Evolutionary conservation across 2,113 vertebrate species (phyloP).

Genomic region (Alexandromys fortis): DNA sequence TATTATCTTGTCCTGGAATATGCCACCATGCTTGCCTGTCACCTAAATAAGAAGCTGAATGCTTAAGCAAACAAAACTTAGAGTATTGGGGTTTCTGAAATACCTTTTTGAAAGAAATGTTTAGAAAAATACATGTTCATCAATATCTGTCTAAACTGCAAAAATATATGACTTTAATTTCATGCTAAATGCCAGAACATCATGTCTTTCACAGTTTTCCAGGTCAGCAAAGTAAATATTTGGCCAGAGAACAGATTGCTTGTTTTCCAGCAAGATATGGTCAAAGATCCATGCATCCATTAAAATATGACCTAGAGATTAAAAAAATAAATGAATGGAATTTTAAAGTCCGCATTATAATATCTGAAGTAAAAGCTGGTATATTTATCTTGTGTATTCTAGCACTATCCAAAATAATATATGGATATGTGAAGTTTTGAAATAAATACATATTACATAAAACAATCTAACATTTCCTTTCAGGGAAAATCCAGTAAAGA

Average conservation of each 20-base stretch:
- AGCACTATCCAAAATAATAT: background rate
- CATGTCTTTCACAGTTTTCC: background rate
- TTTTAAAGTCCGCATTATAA: background rate
- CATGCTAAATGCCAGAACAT: background rate
- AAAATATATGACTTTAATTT: background rate
- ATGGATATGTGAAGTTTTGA: background rate
- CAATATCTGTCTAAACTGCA: background rate
- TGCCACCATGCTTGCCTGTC: background rate
- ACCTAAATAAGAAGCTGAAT: background rate
- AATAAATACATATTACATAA: background rate
- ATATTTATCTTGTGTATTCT: background rate
- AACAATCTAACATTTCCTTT: conserved; percentile 5
- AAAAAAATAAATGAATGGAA: background rate
- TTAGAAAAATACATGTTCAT: conserved; percentile 17
- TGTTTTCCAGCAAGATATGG: background rate
- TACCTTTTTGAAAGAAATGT: background rate
- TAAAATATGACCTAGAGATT: background rate
- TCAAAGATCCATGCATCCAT: background rate
- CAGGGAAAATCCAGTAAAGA: background rate
- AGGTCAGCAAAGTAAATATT: background rate
- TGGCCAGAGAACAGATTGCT: background rate
- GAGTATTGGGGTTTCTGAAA: background rate
- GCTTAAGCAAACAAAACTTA: background rate
- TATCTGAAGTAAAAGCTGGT: background rate
- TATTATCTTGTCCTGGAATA: background rate